Base-by-base conservation (phyloP, 2,113 vertebrate species). In the Brienomyrus longianalis region DNA sequence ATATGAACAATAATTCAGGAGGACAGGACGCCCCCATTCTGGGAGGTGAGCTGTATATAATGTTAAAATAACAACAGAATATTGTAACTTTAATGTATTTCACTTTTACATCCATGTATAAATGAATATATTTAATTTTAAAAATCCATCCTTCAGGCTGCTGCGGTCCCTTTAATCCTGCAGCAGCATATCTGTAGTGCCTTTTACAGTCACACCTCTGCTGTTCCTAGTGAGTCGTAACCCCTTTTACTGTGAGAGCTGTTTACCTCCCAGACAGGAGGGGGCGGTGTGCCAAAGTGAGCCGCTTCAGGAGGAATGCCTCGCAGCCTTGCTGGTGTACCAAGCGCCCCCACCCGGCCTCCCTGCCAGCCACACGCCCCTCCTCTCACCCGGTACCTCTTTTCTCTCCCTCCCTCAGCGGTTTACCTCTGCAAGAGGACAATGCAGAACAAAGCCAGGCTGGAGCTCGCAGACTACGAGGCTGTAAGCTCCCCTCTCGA, bases 361-460 rank as follows among this genome's bases (percentile, higher is more conserved):
- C 77, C 59, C 74, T 31, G 50, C 5, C 23, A n/a, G 27, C 8
- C 52, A 84, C 39, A 19, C 15, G 8, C 10, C 9, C 54, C 50
- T 56, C 86, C 15, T 48, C 31, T 83, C 45, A 89, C 66, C 77
- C 23, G 21, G 6, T 50, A n/a, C 83, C 62, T 92, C 62, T 85
- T 89, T 77, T 92, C 45, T 90, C 48, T 92, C 77, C 89, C 88
- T 84, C 21, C 94, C 94, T 86, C 92, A 97, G 97, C 97, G 5
- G 97, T 97, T 94, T 97, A 97, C 93, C 96, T 97, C 92, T 97
- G 97, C 93, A 97, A 97, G 92, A 93, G 97, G 93, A 97, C 97
- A 90, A 97, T 97, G 97, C 97, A 97, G 93, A 97, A 97, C 93
- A 97, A 97, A 93, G 97, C 97, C 87, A 95, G 97, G 86, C 94